Evolutionary conservation across 2,888 invertebrate genomes (phyloP).

Genomic region (Leucophora obtusa): DNA sequence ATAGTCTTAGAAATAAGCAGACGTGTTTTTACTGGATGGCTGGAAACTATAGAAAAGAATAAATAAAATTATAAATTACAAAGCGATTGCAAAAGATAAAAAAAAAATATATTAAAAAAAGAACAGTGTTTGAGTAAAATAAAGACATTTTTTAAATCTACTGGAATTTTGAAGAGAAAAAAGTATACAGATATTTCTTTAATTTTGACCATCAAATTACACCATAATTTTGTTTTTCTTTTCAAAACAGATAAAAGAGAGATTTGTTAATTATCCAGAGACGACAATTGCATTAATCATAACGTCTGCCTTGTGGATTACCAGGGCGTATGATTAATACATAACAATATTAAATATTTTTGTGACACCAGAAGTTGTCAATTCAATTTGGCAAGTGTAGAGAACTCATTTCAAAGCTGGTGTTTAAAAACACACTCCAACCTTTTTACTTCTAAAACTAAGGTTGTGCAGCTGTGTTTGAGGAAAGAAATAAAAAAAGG

Average conservation of each 20-base stretch:
- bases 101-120: conserved; percentile 15
- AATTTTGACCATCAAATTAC: not conserved
- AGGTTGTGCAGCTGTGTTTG: conserved; percentile 57
- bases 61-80: conserved; percentile 63
- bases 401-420: not conserved
- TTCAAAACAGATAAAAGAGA: conserved; percentile 5
- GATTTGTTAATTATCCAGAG: not conserved
- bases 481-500: conserved; percentile 12
- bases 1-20: conserved; percentile 77
- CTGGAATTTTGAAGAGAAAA: conserved; percentile 4
- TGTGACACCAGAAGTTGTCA: not conserved
- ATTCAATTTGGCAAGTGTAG: not conserved
- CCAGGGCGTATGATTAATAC: conserved; percentile 72
- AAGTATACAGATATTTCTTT: conserved; percentile 1
- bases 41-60: conserved; percentile 71
- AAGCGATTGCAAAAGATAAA: conserved; percentile 58
- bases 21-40: conserved; percentile 78
- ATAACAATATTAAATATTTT: not conserved
- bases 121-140: not conserved
- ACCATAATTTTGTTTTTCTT: not conserved
- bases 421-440: conserved; percentile 52
- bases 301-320: conserved; percentile 75
- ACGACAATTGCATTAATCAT: conserved; percentile 61
- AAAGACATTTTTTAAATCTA: not conserved
- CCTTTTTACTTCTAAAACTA: conserved; percentile 41